phyloP scores from a whole-genome alignment of 2,888 invertebrate genomes.

The Lysandra coridon region DNA sequence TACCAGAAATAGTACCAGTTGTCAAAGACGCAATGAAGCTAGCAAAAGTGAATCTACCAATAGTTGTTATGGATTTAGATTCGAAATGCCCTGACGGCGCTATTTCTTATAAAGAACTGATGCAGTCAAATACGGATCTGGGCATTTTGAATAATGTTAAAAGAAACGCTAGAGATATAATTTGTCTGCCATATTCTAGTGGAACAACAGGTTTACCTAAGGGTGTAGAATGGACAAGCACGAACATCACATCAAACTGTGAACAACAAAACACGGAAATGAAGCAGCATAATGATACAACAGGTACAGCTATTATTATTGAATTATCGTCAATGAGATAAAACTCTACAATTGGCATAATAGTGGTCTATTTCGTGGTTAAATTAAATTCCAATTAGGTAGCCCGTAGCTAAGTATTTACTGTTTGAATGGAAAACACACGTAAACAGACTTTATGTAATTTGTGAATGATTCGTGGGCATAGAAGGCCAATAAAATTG shows the following conservation, averaged over 20 bases:
- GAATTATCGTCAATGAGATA: not conserved
- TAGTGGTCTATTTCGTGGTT: not conserved
- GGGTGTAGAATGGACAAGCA: conserved; percentile 84
- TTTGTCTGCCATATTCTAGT: conserved; percentile 89
- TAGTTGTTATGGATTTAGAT: conserved; percentile 63
- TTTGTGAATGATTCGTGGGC: too few species aligned
- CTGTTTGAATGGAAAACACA: not conserved
- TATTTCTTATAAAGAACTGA: conserved; percentile 82
- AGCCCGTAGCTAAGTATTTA: not conserved
- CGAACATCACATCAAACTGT: conserved; percentile 75
- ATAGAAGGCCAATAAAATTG: not conserved
- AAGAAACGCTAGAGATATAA: conserved; percentile 76
- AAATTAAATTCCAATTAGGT: not conserved
- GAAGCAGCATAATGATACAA: conserved; percentile 51
- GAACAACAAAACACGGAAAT: conserved; percentile 58
- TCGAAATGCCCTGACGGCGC: conserved; percentile 68
- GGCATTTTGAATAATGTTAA: conserved; percentile 65
- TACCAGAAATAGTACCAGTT: conserved; percentile 64
- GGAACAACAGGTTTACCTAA: conserved; percentile 92
- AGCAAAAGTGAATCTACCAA: conserved; percentile 68
- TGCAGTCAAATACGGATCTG: conserved; percentile 72
- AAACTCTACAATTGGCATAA: not conserved
- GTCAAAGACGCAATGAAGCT: conserved; percentile 70
- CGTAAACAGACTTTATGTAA: not conserved
- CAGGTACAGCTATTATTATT: conserved; percentile 39